A percentile compares a stretch with the other conserved stretches of the same genome.
phyloP scores from a whole-genome alignment of 2,113 vertebrate genomes.

The Lepus americanus region DNA sequence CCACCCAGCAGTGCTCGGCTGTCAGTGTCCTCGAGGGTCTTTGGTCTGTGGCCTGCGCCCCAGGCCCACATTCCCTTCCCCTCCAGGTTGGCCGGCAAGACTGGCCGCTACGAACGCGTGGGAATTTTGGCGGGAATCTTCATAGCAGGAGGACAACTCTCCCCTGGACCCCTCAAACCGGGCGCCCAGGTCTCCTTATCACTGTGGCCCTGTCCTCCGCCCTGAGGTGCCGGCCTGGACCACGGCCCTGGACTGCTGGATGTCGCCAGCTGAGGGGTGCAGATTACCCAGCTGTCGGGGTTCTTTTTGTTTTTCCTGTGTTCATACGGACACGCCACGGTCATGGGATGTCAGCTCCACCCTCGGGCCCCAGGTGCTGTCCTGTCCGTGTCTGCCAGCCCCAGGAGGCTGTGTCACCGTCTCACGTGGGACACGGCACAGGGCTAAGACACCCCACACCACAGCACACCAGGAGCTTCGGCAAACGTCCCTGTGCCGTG shows the following conservation, averaged over 20 bases:
- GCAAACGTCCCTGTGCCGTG: no score
- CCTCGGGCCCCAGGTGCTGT: fast-evolving
- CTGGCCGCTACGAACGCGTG: fast-evolving
- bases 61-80: neutral
- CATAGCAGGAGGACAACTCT: fast-evolving
- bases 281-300: no score
- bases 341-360: fast-evolving
- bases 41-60: fast-evolving
- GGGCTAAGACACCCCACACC: no score
- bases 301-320: neutral
- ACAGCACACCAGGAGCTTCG: no score
- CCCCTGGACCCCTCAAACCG: neutral
- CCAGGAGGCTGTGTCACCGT: no score
- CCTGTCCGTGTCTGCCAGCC: neutral
- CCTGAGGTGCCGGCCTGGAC: neutral
- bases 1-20: no score
- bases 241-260: neutral
- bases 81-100: neutral
- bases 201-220: neutral
- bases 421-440: no score
- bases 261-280: no score
- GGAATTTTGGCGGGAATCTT: neutral
- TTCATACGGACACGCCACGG: fast-evolving
- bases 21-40: neutral
- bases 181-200: neutral